These are phyloP conservation scores for Gadus macrocephalus DNA, from an alignment of 2,113 vertebrate species.

Conservation along the genomic window DNA sequence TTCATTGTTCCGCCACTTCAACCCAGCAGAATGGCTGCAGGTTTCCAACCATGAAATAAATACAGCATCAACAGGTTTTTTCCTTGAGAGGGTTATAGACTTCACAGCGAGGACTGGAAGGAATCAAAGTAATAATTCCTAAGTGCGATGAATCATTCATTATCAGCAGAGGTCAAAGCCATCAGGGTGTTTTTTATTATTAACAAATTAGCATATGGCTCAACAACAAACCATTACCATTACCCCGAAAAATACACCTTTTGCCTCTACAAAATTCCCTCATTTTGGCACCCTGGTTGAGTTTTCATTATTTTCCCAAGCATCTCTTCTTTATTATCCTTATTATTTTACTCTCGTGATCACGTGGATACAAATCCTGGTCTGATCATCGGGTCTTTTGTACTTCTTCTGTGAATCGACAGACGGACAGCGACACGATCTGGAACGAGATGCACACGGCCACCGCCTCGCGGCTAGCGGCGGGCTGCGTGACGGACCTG, in stretches of 20 bases:
- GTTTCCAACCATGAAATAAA: conserved; percentile 32
- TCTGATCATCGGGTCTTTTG: not conserved
- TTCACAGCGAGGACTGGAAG: not conserved
- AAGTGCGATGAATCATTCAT: not conserved
- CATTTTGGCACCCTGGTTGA: too few species aligned
- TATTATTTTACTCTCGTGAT: not conserved
- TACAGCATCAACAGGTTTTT: conserved; percentile 8
- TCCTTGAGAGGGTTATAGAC: not conserved
- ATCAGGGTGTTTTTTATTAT: not conserved
- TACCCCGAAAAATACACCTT: too few species aligned
- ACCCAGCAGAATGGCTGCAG: conserved; percentile 33
- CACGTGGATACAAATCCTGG: not conserved
- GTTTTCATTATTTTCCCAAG: not conserved
- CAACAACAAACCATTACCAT: too few species aligned
- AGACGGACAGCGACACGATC: conserved; percentile 93
- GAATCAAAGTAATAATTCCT: not conserved
- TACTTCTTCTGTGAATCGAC: conserved; percentile 23
- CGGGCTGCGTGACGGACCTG: conserved; percentile 84
- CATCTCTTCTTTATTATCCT: not conserved
- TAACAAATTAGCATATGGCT: too few species aligned
- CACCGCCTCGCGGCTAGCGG: conserved; percentile 84
- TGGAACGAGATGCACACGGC: conserved; percentile 95
- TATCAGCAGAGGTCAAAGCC: not conserved
- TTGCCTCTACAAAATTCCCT: too few species aligned
- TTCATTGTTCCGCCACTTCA: conserved; percentile 54